Percentiles rank a stretch among this genome's conserved stretches.
These are phyloP conservation scores for Apostichopus californicus DNA, from an alignment of 35 echinoderm and acorn worm species.

Conservation along the genomic window DNA sequence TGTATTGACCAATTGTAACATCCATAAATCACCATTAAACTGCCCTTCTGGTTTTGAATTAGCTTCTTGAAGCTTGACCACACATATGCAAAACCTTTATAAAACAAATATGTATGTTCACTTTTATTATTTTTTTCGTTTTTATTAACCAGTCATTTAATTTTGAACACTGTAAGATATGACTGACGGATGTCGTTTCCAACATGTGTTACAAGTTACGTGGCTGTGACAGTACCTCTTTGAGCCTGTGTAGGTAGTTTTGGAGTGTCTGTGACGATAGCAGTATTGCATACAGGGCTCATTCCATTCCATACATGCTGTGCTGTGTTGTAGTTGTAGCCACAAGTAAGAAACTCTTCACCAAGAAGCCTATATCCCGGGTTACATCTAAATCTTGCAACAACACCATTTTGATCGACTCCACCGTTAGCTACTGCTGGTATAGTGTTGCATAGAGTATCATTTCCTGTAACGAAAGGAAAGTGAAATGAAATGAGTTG, in stretches of 20 bases:
- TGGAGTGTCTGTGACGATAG: not conserved
- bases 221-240: not conserved
- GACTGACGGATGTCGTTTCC: too few species aligned
- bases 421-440: not conserved
- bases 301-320: not conserved
- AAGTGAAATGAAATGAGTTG: too few species aligned
- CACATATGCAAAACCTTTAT: too few species aligned
- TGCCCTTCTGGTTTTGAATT: too few species aligned
- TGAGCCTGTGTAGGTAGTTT: not conserved
- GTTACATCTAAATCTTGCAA: not conserved
- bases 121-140: too few species aligned
- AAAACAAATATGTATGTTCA: too few species aligned
- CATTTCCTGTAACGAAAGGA: not conserved
- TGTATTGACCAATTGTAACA: too few species aligned
- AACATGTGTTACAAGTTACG: too few species aligned
- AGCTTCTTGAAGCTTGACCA: too few species aligned
- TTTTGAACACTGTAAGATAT: too few species aligned
- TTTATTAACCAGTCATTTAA: too few species aligned
- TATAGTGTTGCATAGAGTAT: not conserved
- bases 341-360: not conserved
- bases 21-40: too few species aligned
- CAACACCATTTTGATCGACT: not conserved
- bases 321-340: not conserved
- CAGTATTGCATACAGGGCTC: not conserved
- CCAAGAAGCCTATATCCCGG: not conserved